phyloP scores from a whole-genome alignment of 1,140 invertebrate genomes.

The Meloidogyne hapla region DNA sequence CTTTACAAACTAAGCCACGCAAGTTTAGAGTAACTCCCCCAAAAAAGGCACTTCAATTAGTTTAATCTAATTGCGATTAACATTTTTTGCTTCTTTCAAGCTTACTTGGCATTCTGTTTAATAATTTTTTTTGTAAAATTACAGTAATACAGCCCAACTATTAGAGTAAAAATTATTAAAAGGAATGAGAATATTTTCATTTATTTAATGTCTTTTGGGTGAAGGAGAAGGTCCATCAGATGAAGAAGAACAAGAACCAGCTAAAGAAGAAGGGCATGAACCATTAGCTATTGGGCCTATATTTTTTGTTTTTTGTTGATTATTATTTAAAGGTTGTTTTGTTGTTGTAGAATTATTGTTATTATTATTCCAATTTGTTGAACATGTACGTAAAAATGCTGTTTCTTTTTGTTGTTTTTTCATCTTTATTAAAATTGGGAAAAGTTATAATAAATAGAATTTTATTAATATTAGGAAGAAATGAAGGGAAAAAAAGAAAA shows the following conservation, averaged over 20 bases:
- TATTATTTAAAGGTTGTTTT: neutral
- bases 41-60: too few species aligned
- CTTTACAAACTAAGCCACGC: too few species aligned
- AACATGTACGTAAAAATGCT: conserved; percentile 41
- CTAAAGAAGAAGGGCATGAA: conserved; percentile 16
- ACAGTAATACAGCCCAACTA: neutral
- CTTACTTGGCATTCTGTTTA: too few species aligned
- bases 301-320: neutral
- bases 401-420: conserved; percentile 61
- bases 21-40: too few species aligned
- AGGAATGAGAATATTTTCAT: neutral
- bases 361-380: neutral
- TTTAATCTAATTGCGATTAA: too few species aligned
- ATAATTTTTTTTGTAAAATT: too few species aligned
- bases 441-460: too few species aligned
- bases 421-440: too few species aligned
- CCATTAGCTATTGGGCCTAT: too few species aligned
- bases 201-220: conserved; percentile 26
- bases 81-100: too few species aligned
- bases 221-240: conserved; percentile 13
- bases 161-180: neutral
- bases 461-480: too few species aligned
- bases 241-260: conserved; percentile 19
- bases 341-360: neutral
- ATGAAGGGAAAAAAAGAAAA: too few species aligned